Evolutionary conservation across 1,140 invertebrate genomes (phyloP).

Genomic region (Drosophila sucinea): DNA sequence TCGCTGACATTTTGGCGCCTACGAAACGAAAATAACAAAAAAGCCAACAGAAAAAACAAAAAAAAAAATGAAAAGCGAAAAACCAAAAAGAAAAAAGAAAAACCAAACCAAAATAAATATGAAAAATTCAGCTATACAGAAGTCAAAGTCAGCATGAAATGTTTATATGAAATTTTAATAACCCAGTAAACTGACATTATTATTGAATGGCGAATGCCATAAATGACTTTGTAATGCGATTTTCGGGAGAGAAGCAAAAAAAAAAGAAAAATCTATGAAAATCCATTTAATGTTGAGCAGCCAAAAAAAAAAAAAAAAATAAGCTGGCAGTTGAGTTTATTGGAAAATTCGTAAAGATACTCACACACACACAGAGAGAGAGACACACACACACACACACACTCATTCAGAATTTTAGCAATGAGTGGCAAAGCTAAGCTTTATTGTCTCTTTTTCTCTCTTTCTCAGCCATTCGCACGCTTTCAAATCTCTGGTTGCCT

Average conservation of each 20-base stretch:
- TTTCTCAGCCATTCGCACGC: constrained; percentile 51
- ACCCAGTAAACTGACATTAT: constrained; percentile 70
- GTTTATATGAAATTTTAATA: constrained; percentile 75
- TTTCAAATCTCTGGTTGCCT: constrained; percentile 63
- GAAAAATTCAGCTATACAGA: constrained; percentile 9
- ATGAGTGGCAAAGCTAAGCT: constrained; percentile 52
- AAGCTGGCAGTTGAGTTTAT: constrained; percentile 68
- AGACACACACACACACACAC: constrained; percentile 23
- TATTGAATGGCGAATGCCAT: constrained; percentile 61
- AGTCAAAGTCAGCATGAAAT: constrained; percentile 46
- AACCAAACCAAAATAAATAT: constrained; percentile 40
- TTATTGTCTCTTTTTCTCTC: constrained; percentile 62
- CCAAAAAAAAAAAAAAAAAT: constrained; percentile 33
- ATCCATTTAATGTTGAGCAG: constrained; percentile 65
- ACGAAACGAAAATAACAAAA: constrained; percentile 33
- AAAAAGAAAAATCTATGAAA: constrained; percentile 48
- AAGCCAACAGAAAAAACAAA: constrained; percentile 26
- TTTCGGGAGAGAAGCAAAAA: constrained; percentile 1
- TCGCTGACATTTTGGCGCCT: constrained; percentile 76
- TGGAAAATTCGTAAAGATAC: constrained; percentile 55
- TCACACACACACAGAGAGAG: constrained; percentile 22
- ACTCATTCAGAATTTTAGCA: constrained; percentile 15
- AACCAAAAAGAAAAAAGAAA: constrained; percentile 27
- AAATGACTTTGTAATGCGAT: constrained; percentile 64
- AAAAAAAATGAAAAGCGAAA: constrained; percentile 12